Percentiles rank a stretch among this genome's conserved stretches.
Evolutionary conservation across 1,140 invertebrate genomes (phyloP).

Genomic region (Zaprionus vittiger): DNA sequence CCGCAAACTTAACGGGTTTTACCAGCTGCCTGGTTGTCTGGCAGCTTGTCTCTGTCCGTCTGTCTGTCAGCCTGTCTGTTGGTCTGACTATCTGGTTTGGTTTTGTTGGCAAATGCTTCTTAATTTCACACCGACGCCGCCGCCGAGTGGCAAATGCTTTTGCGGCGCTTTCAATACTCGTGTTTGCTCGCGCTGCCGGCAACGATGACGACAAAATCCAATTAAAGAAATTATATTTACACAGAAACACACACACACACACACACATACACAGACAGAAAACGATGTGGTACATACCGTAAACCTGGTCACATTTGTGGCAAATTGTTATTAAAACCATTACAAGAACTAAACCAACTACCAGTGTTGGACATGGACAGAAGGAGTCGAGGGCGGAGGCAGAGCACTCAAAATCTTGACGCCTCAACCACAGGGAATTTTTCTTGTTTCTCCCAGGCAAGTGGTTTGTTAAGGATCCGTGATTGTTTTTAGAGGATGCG

Average conservation of each 20-base stretch:
- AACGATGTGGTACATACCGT: background rate
- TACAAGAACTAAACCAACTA: slow-evolving; percentile 54
- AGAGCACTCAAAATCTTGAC: slow-evolving; percentile 67
- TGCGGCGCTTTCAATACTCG: slow-evolving; percentile 68
- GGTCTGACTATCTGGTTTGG: slow-evolving; percentile 42
- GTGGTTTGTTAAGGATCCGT: slow-evolving; percentile 64
- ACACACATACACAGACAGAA: background rate
- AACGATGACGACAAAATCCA: slow-evolving; percentile 71
- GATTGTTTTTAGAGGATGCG: slow-evolving; percentile 62
- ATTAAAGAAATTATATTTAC: slow-evolving; percentile 82
- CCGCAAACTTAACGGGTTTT: slow-evolving; percentile 69
- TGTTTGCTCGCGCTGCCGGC: slow-evolving; percentile 35
- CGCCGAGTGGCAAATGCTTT: slow-evolving; percentile 41
- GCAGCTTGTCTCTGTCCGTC: slow-evolving; percentile 11
- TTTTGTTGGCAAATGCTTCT: slow-evolving; percentile 52
- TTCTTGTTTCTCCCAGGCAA: slow-evolving; percentile 39
- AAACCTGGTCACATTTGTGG: slow-evolving; percentile 66
- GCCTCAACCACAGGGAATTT: slow-evolving; percentile 58
- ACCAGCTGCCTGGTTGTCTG: slow-evolving; percentile 54
- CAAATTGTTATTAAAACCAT: slow-evolving; percentile 80
- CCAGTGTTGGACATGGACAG: slow-evolving; percentile 26
- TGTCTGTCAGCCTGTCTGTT: background rate
- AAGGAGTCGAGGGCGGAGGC: background rate
- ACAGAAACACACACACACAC: slow-evolving; percentile 36
- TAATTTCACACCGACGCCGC: slow-evolving; percentile 63